Evolutionary conservation across 2,797 vertebrate genomes (phyloP).

Genomic region (Eulemur rubriventer): DNA sequence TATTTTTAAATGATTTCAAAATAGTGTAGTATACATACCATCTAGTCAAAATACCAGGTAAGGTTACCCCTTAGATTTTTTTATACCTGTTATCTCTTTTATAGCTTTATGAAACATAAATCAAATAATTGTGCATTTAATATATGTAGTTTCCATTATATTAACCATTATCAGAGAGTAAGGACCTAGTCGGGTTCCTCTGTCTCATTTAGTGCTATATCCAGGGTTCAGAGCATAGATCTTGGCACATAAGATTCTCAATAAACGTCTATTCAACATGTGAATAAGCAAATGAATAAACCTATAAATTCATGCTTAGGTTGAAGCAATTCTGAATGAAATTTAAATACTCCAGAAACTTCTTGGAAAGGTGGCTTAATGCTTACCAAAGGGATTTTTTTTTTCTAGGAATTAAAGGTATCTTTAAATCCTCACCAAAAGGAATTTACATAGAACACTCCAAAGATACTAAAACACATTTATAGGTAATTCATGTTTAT

Average conservation of each 20-base stretch:
- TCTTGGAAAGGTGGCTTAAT: background rate
- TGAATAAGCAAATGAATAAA: background rate
- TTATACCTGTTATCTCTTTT: background rate
- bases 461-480: background rate
- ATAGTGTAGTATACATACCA: background rate
- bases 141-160: background rate
- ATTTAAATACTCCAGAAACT: background rate
- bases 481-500: background rate
- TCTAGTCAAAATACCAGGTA: background rate
- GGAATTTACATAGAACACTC: background rate
- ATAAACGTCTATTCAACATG: background rate
- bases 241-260: background rate
- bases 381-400: background rate
- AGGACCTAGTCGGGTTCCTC: background rate
- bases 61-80: background rate
- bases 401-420: background rate
- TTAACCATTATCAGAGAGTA: background rate
- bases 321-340: background rate
- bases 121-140: background rate
- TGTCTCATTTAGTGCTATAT: background rate
- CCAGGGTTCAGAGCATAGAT: background rate
- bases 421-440: background rate
- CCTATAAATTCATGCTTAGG: background rate
- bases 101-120: background rate
- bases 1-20: background rate